Evolutionary conservation across 1,140 invertebrate genomes (phyloP), one percentile per base, ranked within the genome.

Genomic region (Thaumatotibia leucotreta): DNA sequence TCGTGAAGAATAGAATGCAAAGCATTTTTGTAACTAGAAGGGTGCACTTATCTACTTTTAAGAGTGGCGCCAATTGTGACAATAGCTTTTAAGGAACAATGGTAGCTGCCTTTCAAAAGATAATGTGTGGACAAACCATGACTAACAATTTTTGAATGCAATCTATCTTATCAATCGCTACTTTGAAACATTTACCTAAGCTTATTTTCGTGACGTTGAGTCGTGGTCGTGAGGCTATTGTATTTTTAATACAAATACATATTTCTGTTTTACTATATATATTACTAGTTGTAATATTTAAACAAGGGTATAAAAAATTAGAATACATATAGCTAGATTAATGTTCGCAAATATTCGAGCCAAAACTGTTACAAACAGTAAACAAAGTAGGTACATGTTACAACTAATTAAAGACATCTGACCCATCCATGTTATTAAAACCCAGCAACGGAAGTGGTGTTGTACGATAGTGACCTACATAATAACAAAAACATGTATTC

Each of bases 71-170:
- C 69, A 70, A 67, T 32, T 24, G 24, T 67, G 33, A 70, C 63
- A 70, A 70, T 62, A 52, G 68, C 61, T 58, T 63, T 66, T 68
- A 50, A 63, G 66, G 74, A 63, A 33, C 61, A 76, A 82, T 78
- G 76, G 77, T 79, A 39, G 70, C 54, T 66, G 61, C 32, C 67
- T 75, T 66, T 73, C 65, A 75, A 71, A 70, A 81, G 74, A 75
- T 77, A 81, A 76, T 69, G 58, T 70, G 73, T 73, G 64, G 62
- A 63, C 61, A 68, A 58, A 11, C 24, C 52, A 58, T 58, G 52
- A 58, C 52, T 31, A 58, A 58, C 52, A 27, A 58, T 22, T 29
- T 58, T 58, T 29, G 14, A 31, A 58, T 27, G 52, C 23, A 27
- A 58, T 27, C 23, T 58, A n/a, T 58, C 24, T 58, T 58, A 58